Evolutionary conservation across 2,888 invertebrate genomes (phyloP), one percentile per base, ranked within the genome.

Genomic region (Silvanus unidentatus): DNA sequence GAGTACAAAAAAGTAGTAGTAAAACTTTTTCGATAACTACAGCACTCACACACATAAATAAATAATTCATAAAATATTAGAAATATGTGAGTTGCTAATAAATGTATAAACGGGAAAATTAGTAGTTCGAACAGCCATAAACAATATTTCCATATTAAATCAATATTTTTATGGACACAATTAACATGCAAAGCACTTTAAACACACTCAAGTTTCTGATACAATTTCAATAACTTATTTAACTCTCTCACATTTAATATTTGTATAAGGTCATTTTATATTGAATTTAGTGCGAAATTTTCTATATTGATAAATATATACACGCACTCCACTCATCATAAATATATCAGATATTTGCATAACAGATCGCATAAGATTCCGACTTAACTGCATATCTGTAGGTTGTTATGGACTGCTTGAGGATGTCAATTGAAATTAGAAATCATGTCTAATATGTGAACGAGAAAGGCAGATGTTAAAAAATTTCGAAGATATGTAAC

Each of bases 341-440:
- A 37, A 37, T 37, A 6, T 3, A 32, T 10, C 14, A 32, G 32
- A 13, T 48, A 55, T 55, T 55, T 53, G 50, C 53, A 53, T 55
- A 55, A 49, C 43, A 37, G 43, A 41, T 30, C 32, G 38, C 50
- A 52, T 55, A 55, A 55, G 44, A 54, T 54, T 43, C 38, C 40
- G 35, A 45, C 43, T 52, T 54, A 52, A 54, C 43, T 53, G 43
- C 47, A 45, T 43, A 32, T 54, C 52, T 55, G 52, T 52, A 52
- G 52, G 54, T 39, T 35, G 50, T n/a, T n/a, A n/a, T n/a, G n/a
- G n/a, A n/a, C n/a, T n/a, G n/a, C n/a, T n/a, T n/a, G n/a, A n/a
- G n/a, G n/a, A 39, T 50, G 55, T 55, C 54, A 54, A 55, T 55
- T 51, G 53, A 49, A 59, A 60, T 60, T 56, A 58, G 55, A 56